Evolutionary conservation across 2,888 invertebrate genomes (phyloP).

Genomic region (Orthosia gracilis): DNA sequence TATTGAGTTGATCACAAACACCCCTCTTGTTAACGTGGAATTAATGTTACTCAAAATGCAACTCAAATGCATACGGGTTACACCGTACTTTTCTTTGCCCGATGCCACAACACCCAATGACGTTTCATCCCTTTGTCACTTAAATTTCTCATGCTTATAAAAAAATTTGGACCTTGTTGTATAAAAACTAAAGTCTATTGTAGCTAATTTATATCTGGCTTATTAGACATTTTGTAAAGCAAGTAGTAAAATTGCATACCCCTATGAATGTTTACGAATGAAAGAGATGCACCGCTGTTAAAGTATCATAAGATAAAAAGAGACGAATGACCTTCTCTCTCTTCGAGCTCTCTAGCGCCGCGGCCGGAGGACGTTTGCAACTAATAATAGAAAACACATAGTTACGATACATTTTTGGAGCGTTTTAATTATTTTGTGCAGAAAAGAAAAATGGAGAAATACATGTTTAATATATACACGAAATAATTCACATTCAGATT

Average conservation of each 20-base stretch:
- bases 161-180: slow-evolving; percentile 51
- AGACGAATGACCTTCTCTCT: slow-evolving; percentile 49
- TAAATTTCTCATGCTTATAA: neutral
- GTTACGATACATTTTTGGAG: neutral
- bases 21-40: slow-evolving; percentile 5
- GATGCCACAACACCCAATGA: neutral
- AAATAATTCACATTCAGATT: no score
- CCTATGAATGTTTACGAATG: slow-evolving; percentile 48
- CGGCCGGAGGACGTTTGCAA: slow-evolving; percentile 64
- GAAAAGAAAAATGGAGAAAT: neutral
- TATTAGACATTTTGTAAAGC: slow-evolving; percentile 12
- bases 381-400: slow-evolving; percentile 68
- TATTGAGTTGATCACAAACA: slow-evolving; percentile 19
- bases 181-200: neutral
- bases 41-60: slow-evolving; percentile 34
- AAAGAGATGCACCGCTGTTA: slow-evolving; percentile 58
- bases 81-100: slow-evolving; percentile 27
- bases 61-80: slow-evolving; percentile 32
- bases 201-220: neutral
- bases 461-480: no score
- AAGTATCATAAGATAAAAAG: slow-evolving; percentile 47
- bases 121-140: slow-evolving; percentile 39
- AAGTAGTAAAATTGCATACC: slow-evolving; percentile 63
- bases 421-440: neutral
- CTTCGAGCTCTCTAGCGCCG: slow-evolving; percentile 41